Percentiles rank a stretch among this genome's conserved stretches.
These are phyloP conservation scores for Chlorodrepanis virens DNA, from an alignment of 2,113 vertebrate species.

Conservation along the genomic window DNA sequence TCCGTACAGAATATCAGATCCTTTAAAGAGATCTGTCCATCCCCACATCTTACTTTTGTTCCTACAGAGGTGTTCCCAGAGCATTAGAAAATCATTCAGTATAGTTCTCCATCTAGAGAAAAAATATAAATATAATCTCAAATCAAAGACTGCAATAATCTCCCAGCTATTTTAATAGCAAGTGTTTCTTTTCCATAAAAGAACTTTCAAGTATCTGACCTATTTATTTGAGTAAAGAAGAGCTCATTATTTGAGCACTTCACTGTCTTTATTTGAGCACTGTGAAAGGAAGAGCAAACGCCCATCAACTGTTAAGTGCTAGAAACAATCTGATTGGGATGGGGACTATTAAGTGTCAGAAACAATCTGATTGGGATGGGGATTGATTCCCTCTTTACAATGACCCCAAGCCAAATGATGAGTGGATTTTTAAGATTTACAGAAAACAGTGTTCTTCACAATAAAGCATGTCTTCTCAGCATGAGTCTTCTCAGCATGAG, in stretches of 20 bases:
- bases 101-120: not conserved
- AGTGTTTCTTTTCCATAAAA: constrained; percentile 34
- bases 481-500: not conserved
- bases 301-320: not conserved
- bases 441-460: not conserved
- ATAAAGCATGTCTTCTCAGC: not conserved
- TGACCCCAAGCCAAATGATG: not conserved
- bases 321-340: not conserved
- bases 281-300: not conserved
- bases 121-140: not conserved
- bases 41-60: not conserved
- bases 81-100: not conserved
- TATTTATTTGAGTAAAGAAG: constrained; percentile 29
- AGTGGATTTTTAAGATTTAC: not conserved
- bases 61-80: not conserved
- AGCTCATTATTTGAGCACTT: constrained; percentile 4
- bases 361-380: not conserved
- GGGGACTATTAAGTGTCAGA: not conserved
- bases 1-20: not conserved
- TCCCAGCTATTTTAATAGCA: constrained; percentile 28
- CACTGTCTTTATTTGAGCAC: not conserved
- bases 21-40: not conserved
- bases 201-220: not conserved
- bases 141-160: not conserved
- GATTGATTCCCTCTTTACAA: not conserved